Evolutionary conservation across 2,888 invertebrate species (phyloP), one percentile per base, ranked within the genome.

Genomic region (Metellina segmentata): DNA sequence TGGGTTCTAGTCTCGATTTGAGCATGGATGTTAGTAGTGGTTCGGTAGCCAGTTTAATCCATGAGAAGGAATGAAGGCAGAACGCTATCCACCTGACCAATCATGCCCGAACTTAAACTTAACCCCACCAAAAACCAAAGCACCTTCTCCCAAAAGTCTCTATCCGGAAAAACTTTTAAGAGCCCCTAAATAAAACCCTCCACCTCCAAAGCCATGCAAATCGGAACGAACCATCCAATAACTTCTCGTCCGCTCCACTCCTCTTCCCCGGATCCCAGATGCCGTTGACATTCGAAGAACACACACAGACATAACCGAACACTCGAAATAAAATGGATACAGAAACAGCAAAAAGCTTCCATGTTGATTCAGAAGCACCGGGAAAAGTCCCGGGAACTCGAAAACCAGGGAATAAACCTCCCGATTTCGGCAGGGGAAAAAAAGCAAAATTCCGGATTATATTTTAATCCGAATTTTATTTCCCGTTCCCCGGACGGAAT

Each of bases 381-480:
- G 34, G n/a, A 9, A 75, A n/a, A 16, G n/a, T 70, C 19, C 16
- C 16, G 9, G 34, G 34, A 34, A 34, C 34, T 34, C 34, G 34
- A 34, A 34, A 34, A 34, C 34, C 34, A 34, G 34, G 34, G 34
- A 75, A 19, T 13, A 75, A 75, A 20, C 48, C 72, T n/a, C 7
- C 16, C 16, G 71, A 20, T 71, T 4, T 71, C 71, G 7, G 20
- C n/a, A 71, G 5, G 8, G 19, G 16, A 71, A 71, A n/a, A 71
- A 71, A 71, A 71, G 20, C 11, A 69, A 69, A 69, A 34, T 4
- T 69, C 20, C 48, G 48, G 6, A 75, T 75, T 49, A 69, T 9
- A 34, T 75, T 34, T 34, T 75, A 75, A 75, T 75, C 20, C 75
- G 48, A 75, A 48, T 75, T 34, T 49, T 48, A 75, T 75, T 75